A percentile compares a stretch with the other conserved stretches of the same genome.
Evolutionary conservation across 2,113 vertebrate genomes (phyloP).

Genomic region (Nestor notabilis): DNA sequence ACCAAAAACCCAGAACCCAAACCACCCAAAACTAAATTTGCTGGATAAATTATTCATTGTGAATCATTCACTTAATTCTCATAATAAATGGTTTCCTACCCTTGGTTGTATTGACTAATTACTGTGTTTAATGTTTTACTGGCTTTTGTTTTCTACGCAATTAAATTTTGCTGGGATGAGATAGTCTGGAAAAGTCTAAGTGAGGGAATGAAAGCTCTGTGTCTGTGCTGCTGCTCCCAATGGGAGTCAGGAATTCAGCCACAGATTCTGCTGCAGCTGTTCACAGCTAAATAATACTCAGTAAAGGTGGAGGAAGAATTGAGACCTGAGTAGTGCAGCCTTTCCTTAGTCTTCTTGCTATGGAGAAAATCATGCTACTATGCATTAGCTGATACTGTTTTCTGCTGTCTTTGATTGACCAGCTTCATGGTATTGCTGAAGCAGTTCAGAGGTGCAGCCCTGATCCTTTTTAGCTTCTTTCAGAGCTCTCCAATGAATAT

Average conservation of each 20-base stretch:
- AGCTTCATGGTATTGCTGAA: not conserved
- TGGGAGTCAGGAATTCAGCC: not conserved
- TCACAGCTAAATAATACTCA: not conserved
- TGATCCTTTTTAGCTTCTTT: not conserved
- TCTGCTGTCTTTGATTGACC: not conserved
- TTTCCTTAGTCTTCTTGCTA: not conserved
- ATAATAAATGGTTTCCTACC: slow-evolving; percentile 52
- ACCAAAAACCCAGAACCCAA: not conserved
- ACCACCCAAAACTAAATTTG: not conserved
- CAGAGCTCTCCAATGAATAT: not conserved
- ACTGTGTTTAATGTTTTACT: slow-evolving; percentile 33
- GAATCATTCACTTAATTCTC: slow-evolving; percentile 48
- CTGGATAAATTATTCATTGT: slow-evolving; percentile 55
- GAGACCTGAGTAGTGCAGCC: not conserved
- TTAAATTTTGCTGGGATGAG: slow-evolving; percentile 39
- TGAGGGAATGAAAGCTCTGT: not conserved
- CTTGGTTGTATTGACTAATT: slow-evolving; percentile 52
- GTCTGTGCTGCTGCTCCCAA: not conserved
- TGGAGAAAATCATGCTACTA: not conserved
- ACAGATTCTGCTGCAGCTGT: not conserved
- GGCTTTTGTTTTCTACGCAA: slow-evolving; percentile 27
- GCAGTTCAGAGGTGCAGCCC: not conserved
- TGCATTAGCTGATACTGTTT: not conserved
- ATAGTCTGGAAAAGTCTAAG: slow-evolving; percentile 7
- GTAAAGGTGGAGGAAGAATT: not conserved